Base-by-base conservation (phyloP, 2,797 vertebrate species). In the Microchirus variegatus region DNA sequence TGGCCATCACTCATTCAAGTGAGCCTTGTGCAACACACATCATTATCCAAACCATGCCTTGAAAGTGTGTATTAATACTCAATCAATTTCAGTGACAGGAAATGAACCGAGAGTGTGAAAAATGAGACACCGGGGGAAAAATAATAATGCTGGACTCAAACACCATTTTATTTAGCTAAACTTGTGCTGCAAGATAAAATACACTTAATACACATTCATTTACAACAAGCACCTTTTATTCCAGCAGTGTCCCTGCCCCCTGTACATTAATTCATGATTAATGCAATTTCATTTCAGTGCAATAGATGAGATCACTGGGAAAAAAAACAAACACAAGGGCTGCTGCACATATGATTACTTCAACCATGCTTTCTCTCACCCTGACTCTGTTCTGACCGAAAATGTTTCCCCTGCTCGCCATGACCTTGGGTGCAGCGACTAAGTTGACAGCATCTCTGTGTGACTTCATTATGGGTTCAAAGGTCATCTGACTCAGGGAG, bases 401-500 rank as follows among this genome's bases (percentile, higher is more conserved):
- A 68, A 56, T 9, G 0, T 69, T 49, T 60, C 55, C 69, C 47
- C 52, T 0, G 9, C 38, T 59, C 51, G 63, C 61, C 45, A 41
- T 31, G 59, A 67, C 70, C 72, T 64, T 50, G 48, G 63, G 53
- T 65, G 63, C 60, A 66, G 58, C 63, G 56, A 57, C 67, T 52
- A 54, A 59, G 50, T 61, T 63, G 69, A 77, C 62, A 79, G 53
- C 75, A 72, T 75, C 75, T 70, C 66, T 58, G 73, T 53, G 68
- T 77, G 63, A 78, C 67, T 64, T 78, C 77, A 77, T 59, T 59
- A 70, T 4, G 48, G 58, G 70, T 73, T 98, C 92, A 99, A 78
- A 99, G 94, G 80, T 99, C 97, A 10, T 99, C 97, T 50, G 97
- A 96, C 89, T 98, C 97, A 57, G 97, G 95, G 75, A 95, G 75